Percentiles rank a stretch among this genome's conserved stretches.
Conservation (phyloP, 1,140 invertebrate species). For the Listronotus oregonensis region DNA sequence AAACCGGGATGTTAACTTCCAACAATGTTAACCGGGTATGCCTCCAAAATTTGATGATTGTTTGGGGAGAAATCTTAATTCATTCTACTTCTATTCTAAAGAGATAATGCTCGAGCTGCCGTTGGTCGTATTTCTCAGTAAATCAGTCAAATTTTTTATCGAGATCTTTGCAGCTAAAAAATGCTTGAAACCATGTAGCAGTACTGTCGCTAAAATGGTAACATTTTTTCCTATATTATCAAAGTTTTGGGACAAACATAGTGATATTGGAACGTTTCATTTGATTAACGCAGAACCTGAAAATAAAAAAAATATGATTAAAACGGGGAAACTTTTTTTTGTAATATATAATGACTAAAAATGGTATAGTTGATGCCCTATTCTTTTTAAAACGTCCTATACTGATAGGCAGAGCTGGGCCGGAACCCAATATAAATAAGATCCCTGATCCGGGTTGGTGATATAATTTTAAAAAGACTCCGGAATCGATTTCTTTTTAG, state of each 20-base stretch:
- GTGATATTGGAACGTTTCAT: conserved; percentile 17
- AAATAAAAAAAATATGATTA: conserved; percentile 9
- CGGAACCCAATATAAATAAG: too few species aligned
- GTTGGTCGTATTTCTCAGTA: conserved; percentile 23
- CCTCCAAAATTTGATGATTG: too few species aligned
- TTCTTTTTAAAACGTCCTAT: too few species aligned
- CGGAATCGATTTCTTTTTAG: too few species aligned
- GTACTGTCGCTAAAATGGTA: conserved; percentile 27
- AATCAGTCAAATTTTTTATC: conserved; percentile 22
- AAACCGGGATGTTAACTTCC: conserved; percentile 13
- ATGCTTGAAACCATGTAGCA: conserved; percentile 29
- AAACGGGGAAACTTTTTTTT: too few species aligned
- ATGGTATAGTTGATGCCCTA: too few species aligned
- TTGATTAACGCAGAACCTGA: neutral
- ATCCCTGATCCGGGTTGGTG: too few species aligned
- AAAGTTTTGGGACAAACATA: conserved; percentile 28
- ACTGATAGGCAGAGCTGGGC: too few species aligned
- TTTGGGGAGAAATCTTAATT: too few species aligned
- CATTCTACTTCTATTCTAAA: conserved; percentile 18
- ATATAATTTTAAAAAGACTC: too few species aligned
- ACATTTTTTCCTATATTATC: conserved; percentile 25
- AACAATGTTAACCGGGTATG: too few species aligned
- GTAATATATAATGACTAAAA: too few species aligned
- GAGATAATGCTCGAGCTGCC: conserved; percentile 22
- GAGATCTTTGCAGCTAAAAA: conserved; percentile 25